phyloP scores from a whole-genome alignment of 2,797 vertebrate species.

The Acipenser oxyrinchus region DNA sequence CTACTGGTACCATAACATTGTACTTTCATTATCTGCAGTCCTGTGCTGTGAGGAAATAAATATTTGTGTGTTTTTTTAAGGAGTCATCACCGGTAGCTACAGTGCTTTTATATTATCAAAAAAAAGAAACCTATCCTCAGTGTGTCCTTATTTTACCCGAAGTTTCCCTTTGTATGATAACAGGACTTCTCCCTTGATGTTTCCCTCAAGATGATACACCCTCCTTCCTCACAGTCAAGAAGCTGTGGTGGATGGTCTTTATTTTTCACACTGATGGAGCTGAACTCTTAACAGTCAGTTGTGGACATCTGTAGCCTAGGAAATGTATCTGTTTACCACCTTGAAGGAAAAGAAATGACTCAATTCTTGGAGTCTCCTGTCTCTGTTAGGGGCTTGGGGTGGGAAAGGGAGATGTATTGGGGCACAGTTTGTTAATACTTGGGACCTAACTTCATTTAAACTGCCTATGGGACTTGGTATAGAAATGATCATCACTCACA shows the following conservation, averaged over 20 bases:
- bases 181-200: not conserved
- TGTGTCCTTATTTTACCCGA: constrained; percentile 32
- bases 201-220: not conserved
- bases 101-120: constrained; percentile 36
- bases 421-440: constrained; percentile 62
- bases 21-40: constrained; percentile 62
- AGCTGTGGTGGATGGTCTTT: not conserved
- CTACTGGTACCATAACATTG: constrained; percentile 54
- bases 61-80: constrained; percentile 27
- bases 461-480: constrained; percentile 70
- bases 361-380: constrained; percentile 64
- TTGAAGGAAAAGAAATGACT: constrained; percentile 33
- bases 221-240: not conserved
- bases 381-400: constrained; percentile 71
- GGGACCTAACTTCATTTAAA: constrained; percentile 67
- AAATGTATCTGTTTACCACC: not conserved
- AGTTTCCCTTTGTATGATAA: constrained; percentile 26
- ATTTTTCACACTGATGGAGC: not conserved
- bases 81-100: constrained; percentile 35
- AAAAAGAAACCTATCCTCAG: constrained; percentile 27
- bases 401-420: constrained; percentile 38
- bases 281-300: not conserved
- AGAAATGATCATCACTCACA: constrained; percentile 77
- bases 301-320: not conserved
- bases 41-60: constrained; percentile 57